Percentiles rank a stretch among this genome's conserved stretches.
Conservation (phyloP, 1,140 invertebrate species). For the Drosophila sucinea region DNA sequence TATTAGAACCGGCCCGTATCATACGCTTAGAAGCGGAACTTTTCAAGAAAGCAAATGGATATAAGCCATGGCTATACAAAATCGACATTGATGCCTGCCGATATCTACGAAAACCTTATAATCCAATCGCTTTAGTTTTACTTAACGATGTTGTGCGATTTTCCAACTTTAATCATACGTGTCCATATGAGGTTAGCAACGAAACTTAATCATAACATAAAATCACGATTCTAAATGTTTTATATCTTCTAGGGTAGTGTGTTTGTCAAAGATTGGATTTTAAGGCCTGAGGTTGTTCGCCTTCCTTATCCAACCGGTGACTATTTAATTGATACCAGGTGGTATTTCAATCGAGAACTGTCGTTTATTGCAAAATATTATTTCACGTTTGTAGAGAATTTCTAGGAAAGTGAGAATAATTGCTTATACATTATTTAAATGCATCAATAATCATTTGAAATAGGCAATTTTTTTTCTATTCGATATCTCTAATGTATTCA, state of each 20-base stretch:
- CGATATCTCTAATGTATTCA: too few relatives aligned
- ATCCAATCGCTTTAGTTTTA: background rate
- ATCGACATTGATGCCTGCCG: background rate
- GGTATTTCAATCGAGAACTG: background rate
- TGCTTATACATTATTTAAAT: too few relatives aligned
- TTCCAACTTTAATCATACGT: constrained; percentile 13
- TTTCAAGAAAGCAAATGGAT: background rate
- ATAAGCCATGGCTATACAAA: constrained; percentile 12
- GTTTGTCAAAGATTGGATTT: background rate
- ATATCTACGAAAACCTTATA: background rate
- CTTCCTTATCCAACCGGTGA: background rate
- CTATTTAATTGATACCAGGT: background rate
- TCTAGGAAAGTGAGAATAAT: background rate
- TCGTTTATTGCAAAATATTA: background rate
- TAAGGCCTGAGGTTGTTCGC: background rate
- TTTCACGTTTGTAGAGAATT: constrained; percentile 10
- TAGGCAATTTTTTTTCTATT: too few relatives aligned
- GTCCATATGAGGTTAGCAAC: background rate
- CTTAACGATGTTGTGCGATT: background rate
- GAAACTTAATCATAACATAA: background rate
- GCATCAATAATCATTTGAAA: too few relatives aligned
- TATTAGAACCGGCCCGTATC: too few relatives aligned
- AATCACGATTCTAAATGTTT: background rate
- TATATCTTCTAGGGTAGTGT: background rate
- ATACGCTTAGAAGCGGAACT: background rate